A percentile compares a stretch with the other conserved stretches of the same genome.
Evolutionary conservation across 2,113 vertebrate species (phyloP).

Genomic region (Solenodon paradoxus): DNA sequence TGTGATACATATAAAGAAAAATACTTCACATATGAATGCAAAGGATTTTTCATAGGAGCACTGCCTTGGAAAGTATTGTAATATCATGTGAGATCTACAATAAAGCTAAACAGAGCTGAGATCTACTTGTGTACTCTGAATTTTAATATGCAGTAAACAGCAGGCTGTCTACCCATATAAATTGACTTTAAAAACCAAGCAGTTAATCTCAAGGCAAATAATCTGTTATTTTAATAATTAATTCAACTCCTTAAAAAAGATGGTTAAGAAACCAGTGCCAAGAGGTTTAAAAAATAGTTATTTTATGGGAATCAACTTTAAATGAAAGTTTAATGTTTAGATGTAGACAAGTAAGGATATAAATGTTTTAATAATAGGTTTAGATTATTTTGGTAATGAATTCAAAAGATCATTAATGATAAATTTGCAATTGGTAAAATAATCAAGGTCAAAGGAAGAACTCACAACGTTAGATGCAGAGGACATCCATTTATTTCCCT

Average conservation of each 20-base stretch:
- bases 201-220: slow-evolving; percentile 63
- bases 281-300: slow-evolving; percentile 52
- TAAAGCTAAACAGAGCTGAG: slow-evolving; percentile 41
- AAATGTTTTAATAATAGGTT: slow-evolving; percentile 56
- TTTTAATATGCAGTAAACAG: slow-evolving; percentile 50
- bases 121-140: neutral
- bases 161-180: slow-evolving; percentile 36
- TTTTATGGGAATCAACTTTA: slow-evolving; percentile 55
- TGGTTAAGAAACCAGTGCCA: slow-evolving; percentile 28
- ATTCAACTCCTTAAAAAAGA: slow-evolving; percentile 46
- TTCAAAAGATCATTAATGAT: slow-evolving; percentile 4
- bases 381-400: slow-evolving; percentile 41
- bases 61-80: neutral
- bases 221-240: slow-evolving; percentile 68
- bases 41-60: neutral
- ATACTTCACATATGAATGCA: neutral
- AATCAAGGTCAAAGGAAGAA: slow-evolving; percentile 3
- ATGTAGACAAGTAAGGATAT: slow-evolving; percentile 32
- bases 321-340: slow-evolving; percentile 63
- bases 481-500: neutral
- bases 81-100: neutral
- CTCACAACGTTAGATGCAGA: neutral
- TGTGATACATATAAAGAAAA: neutral
- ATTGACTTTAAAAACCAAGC: slow-evolving; percentile 48
- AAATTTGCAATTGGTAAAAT: neutral